Conservation (phyloP, 2,113 vertebrate species). For the Zosterops lateralis region DNA sequence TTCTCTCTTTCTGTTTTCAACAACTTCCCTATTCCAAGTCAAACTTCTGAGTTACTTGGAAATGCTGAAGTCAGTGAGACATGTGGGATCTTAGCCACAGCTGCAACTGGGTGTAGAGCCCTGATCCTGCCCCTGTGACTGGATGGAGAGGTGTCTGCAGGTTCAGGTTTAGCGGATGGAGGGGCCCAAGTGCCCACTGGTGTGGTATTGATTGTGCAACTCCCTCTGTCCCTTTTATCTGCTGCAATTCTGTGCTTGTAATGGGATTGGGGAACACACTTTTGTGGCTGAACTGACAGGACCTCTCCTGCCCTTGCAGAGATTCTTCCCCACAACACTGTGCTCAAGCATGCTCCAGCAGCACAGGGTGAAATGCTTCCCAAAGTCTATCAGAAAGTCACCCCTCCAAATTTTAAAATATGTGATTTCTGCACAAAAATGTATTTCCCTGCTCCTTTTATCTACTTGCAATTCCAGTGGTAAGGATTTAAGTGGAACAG, state of each 20-base stretch:
- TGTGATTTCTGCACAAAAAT: background rate
- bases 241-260: accelerated
- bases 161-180: background rate
- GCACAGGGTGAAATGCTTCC: background rate
- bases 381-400: background rate
- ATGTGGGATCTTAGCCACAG: background rate
- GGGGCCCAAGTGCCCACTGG: background rate
- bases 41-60: conserved; percentile 34
- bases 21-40: conserved; percentile 32
- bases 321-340: background rate
- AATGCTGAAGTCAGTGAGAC: background rate
- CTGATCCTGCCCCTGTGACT: background rate
- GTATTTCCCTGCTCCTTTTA: background rate
- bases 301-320: background rate
- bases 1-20: conserved; percentile 14
- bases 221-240: background rate
- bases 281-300: background rate
- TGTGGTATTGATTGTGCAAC: accelerated
- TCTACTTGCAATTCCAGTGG: background rate
- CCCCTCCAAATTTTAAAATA: background rate
- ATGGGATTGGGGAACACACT: background rate
- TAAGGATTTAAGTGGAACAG: background rate
- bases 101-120: conserved; percentile 2
- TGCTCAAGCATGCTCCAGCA: background rate
- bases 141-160: background rate